These are phyloP conservation scores for Sarcophaga caerulescens DNA, from an alignment of 2,888 invertebrate species.

Conservation along the genomic window DNA sequence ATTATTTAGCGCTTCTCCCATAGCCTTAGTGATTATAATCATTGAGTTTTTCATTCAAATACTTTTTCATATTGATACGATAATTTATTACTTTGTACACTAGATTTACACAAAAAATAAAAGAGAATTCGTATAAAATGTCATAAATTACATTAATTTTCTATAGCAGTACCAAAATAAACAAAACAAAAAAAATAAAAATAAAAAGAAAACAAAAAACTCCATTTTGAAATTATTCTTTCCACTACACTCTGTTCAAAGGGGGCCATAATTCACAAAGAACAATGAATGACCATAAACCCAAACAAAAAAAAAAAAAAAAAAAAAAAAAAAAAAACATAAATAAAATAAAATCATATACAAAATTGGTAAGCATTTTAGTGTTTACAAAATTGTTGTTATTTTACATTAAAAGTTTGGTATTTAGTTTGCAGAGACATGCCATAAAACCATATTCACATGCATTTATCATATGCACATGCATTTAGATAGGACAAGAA, in stretches of 20 bases:
- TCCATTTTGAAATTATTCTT: slow-evolving; percentile 23
- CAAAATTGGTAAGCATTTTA: too few relatives aligned
- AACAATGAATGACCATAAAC: slow-evolving; percentile 28
- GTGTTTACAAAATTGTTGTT: too few relatives aligned
- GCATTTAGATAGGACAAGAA: too few relatives aligned
- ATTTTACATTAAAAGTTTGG: too few relatives aligned
- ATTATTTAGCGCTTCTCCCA: slow-evolving; percentile 18
- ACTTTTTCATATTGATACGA: slow-evolving; percentile 2
- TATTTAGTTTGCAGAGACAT: too few relatives aligned
- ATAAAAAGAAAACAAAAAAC: not conserved
- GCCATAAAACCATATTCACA: too few relatives aligned
- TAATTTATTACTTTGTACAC: slow-evolving; percentile 49
- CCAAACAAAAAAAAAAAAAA: not conserved
- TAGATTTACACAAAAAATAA: slow-evolving; percentile 34
- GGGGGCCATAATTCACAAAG: slow-evolving; percentile 22
- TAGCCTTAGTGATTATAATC: slow-evolving; percentile 21
- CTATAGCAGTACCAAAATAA: slow-evolving; percentile 13
- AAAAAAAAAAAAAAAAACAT: too few relatives aligned
- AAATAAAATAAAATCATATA: too few relatives aligned
- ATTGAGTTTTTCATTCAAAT: not conserved
- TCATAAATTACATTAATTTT: slow-evolving; percentile 52
- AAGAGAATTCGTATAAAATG: not conserved
- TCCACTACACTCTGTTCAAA: not conserved
- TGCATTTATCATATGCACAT: too few relatives aligned
- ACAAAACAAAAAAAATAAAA: too few relatives aligned